These are phyloP conservation scores for Habrosyne pyritoides DNA, from an alignment of 2,888 invertebrate genomes.

Conservation along the genomic window DNA sequence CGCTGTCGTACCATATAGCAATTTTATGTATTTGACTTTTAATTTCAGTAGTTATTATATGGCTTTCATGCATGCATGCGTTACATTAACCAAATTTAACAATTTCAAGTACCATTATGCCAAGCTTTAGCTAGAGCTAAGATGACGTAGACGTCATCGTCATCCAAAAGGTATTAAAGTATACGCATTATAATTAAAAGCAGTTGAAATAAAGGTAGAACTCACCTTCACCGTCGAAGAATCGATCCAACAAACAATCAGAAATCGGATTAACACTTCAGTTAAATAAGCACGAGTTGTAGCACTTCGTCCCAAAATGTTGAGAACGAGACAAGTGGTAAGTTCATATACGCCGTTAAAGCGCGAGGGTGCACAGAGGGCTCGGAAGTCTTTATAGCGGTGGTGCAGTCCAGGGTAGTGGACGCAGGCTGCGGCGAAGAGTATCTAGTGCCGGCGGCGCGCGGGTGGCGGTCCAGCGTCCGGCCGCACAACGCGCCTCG, in stretches of 20 bases:
- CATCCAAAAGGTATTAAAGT: neutral
- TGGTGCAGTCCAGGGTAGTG: slow-evolving; percentile 51
- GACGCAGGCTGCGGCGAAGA: slow-evolving; percentile 47
- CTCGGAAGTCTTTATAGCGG: slow-evolving; percentile 44
- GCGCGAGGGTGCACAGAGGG: slow-evolving; percentile 48
- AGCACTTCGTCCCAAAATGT: slow-evolving; percentile 72
- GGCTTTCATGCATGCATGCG: neutral
- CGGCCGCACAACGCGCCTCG: slow-evolving; percentile 83
- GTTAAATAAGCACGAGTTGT: slow-evolving; percentile 76
- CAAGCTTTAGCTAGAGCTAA: neutral
- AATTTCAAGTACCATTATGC: neutral
- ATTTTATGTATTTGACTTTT: neutral
- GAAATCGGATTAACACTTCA: slow-evolving; percentile 78
- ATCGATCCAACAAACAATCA: slow-evolving; percentile 78
- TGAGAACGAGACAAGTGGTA: slow-evolving; percentile 53
- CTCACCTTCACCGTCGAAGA: slow-evolving; percentile 67
- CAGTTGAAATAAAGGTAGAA: slow-evolving; percentile 28
- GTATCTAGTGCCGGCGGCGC: slow-evolving; percentile 73
- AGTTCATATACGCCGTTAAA: slow-evolving; percentile 54
- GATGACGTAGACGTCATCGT: neutral
- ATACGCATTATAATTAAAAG: slow-evolving; percentile 10
- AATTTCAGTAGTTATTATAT: neutral
- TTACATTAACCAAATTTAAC: neutral
- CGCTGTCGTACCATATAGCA: neutral
- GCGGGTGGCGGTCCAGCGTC: slow-evolving; percentile 76